Evolutionary conservation across 2,888 invertebrate species (phyloP), one percentile per base, ranked within the genome.

Genomic region (Acanthococcus lagerstroemiae): DNA sequence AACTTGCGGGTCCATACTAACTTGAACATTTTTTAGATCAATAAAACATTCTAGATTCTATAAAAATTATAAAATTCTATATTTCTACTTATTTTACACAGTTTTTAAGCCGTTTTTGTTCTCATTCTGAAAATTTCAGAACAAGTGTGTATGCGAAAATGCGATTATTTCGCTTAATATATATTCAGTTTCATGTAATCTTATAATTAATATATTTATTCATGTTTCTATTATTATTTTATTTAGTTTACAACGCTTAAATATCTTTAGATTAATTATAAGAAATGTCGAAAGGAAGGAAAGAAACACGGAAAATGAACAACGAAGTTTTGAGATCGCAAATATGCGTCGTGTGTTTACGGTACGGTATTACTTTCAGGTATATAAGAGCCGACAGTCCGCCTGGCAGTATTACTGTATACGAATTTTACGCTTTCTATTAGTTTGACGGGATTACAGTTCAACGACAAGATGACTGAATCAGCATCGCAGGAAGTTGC

Each of bases 401-500:
- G n/a, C n/a, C n/a, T n/a, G n/a, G n/a, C n/a, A n/a, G 24, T 27
- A 19, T 22, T 52, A 9, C 12, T 48, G 19, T 30, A 48, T 27
- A 25, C 25, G 24, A 25, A 19, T 17, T n/a, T 46, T 26, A 48
- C 48, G 45, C 22, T 12, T 9, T 26, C 44, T 25, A 25, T n/a
- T 55, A 9, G 30, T 30, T 7, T 26, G 12, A 6, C 26, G 19
- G 7, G 7, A 12, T 24, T 44, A 19, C 12, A 4, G 5, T 60
- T 7, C 24, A 9, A n/a, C 45, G 1, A 44, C 48, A 61, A 17
- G 1, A 61, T 61, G 61, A 26, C 50, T 30, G 61, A 50, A 61
- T 61, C 61, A 1, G 12, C 21, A 4, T 17, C 52, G 19, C n/a
- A 15, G 7, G 61, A 48, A 50, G 15, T 55, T 6, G 73, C 71